Evolutionary conservation across 2,113 vertebrate species (phyloP).

Genomic region (Thomomys bottae): DNA sequence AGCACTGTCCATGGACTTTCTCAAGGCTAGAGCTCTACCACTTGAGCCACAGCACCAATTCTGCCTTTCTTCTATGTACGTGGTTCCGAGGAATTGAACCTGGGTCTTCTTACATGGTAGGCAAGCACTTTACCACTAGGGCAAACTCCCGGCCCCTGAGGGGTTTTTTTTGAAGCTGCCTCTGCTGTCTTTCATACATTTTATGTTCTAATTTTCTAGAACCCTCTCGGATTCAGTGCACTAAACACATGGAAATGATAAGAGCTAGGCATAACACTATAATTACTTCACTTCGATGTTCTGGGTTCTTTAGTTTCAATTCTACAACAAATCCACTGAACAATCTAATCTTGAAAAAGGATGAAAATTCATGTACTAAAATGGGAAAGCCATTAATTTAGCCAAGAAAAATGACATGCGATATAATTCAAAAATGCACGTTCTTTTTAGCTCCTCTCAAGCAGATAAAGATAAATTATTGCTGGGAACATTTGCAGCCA

Average conservation of each 20-base stretch:
- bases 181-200: not conserved
- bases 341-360: not conserved
- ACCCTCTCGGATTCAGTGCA: not conserved
- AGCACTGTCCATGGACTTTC: too few species aligned
- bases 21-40: too few species aligned
- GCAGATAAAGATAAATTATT: conserved; percentile 68
- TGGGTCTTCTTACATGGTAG: too few species aligned
- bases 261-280: not conserved
- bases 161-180: not conserved
- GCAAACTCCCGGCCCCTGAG: too few species aligned
- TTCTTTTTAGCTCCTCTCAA: conserved; percentile 38
- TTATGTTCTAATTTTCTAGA: conserved; percentile 27
- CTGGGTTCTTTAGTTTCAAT: not conserved
- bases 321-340: not conserved
- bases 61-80: too few species aligned
- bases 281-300: not conserved
- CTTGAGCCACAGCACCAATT: too few species aligned
- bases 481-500: conserved; percentile 58
- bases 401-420: conserved; percentile 68
- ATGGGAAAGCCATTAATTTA: not conserved
- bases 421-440: conserved; percentile 33
- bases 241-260: conserved; percentile 24
- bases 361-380: not conserved
- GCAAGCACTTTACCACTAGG: too few species aligned
- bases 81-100: too few species aligned